phyloP scores from a whole-genome alignment of 2,888 invertebrate genomes.

The Ctenicera cuprea region DNA sequence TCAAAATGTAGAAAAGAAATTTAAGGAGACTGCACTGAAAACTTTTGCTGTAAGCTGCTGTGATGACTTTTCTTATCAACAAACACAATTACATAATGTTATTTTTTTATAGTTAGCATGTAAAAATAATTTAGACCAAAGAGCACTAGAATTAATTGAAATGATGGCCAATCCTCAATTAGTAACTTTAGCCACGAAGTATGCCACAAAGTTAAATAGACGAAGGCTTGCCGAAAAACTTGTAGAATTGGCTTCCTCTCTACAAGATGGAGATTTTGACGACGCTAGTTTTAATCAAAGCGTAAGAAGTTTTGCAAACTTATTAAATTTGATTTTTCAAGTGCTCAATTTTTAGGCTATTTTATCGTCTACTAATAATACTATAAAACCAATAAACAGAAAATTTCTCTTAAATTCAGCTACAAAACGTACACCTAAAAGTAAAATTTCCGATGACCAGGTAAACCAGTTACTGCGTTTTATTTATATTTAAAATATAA shows the following conservation, averaged over 20 bases:
- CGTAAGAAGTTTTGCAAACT: neutral
- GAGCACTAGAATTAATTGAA: conserved; percentile 91
- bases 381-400: conserved; percentile 54
- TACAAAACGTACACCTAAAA: conserved; percentile 39
- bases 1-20: conserved; percentile 80
- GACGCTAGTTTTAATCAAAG: conserved; percentile 4
- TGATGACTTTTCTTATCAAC: neutral
- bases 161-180: conserved; percentile 86
- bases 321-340: neutral
- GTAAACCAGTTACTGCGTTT: neutral
- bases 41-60: conserved; percentile 85
- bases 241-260: conserved; percentile 66
- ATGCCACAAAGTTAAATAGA: conserved; percentile 86
- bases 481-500: too few relatives aligned
- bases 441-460: conserved; percentile 31
- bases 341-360: conserved; percentile 20
- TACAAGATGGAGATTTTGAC: conserved; percentile 59
- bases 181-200: conserved; percentile 90
- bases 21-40: conserved; percentile 89
- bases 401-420: conserved; percentile 55
- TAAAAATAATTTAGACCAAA: conserved; percentile 87
- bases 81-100: conserved; percentile 54
- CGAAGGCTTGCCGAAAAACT: conserved; percentile 88
- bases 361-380: conserved; percentile 27
- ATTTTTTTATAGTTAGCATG: conserved; percentile 82